Evolutionary conservation across 2,797 vertebrate genomes (phyloP).

Genomic region (Serranus cabrilla): DNA sequence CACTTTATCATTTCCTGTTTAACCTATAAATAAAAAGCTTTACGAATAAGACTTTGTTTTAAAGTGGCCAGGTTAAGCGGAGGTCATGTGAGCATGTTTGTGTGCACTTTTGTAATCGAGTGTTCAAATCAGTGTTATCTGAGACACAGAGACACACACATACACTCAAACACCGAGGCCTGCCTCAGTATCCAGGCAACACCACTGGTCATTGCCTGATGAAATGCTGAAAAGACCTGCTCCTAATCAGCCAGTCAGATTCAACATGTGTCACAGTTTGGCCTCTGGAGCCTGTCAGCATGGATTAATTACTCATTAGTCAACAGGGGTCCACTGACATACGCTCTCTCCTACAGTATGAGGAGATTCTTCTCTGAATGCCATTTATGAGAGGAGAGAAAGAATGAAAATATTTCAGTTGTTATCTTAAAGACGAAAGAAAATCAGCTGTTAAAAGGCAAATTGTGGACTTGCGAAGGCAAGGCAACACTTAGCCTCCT

Average conservation of each 20-base stretch:
- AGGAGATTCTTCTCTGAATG: slow-evolving; percentile 29
- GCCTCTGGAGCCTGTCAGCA: slow-evolving; percentile 49
- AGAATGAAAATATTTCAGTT: slow-evolving; percentile 13
- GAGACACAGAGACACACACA: slow-evolving; percentile 17
- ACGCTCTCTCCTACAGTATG: background rate
- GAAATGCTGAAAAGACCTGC: slow-evolving; percentile 50
- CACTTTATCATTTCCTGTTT: slow-evolving; percentile 22
- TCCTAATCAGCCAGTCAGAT: slow-evolving; percentile 53
- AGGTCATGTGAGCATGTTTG: slow-evolving; percentile 25
- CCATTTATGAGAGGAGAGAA: slow-evolving; percentile 24
- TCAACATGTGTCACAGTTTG: slow-evolving; percentile 51
- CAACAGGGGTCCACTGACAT: slow-evolving; percentile 5
- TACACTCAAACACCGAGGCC: slow-evolving; percentile 39
- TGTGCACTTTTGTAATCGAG: slow-evolving; percentile 14
- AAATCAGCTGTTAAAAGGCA: slow-evolving; percentile 29
- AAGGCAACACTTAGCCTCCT: background rate
- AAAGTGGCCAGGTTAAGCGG: slow-evolving; percentile 9
- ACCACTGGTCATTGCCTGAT: slow-evolving; percentile 74
- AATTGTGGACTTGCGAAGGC: slow-evolving; percentile 14
- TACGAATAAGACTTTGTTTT: background rate
- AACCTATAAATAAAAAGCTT: slow-evolving; percentile 12
- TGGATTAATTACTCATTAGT: slow-evolving; percentile 64
- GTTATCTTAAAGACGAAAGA: background rate
- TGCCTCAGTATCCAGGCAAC: slow-evolving; percentile 83
- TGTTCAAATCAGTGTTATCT: slow-evolving; percentile 31